A percentile compares a stretch with the other conserved stretches of the same genome.
Conservation (phyloP, 2,797 vertebrate genomes). For the Anniella stebbinsi region DNA sequence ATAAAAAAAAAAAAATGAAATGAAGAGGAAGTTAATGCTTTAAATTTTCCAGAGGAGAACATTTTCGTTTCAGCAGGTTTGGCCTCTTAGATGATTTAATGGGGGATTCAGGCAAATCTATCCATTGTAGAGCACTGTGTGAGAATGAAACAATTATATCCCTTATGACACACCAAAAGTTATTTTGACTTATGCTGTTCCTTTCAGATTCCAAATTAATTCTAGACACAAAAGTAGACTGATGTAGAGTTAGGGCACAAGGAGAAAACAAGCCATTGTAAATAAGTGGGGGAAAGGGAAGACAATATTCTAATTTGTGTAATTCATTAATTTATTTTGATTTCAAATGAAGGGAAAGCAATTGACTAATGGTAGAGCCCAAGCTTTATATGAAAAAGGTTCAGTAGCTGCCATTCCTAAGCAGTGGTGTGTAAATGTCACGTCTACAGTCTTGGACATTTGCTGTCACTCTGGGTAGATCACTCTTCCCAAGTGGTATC, state of each 20-base stretch:
- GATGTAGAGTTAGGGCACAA: background rate
- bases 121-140: conserved; percentile 30
- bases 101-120: conserved; percentile 35
- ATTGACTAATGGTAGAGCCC: background rate
- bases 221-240: background rate
- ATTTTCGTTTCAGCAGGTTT: conserved; percentile 46
- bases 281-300: background rate
- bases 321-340: background rate
- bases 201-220: conserved; percentile 44
- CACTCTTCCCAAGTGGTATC: no score
- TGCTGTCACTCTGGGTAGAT: no score
- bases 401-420: background rate
- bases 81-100: conserved; percentile 59
- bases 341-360: background rate
- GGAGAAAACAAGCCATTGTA: background rate
- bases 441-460: no score
- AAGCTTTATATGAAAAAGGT: background rate
- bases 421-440: background rate
- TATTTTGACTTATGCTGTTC: background rate
- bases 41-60: conserved; percentile 65
- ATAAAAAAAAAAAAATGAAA: conserved; percentile 58
- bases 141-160: conserved; percentile 50
- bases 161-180: background rate
- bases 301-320: background rate
- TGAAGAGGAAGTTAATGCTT: conserved; percentile 67